Percentiles rank a stretch among this genome's conserved stretches.
phyloP scores from a whole-genome alignment of 2,797 vertebrate species.

The Allobates femoralis region DNA sequence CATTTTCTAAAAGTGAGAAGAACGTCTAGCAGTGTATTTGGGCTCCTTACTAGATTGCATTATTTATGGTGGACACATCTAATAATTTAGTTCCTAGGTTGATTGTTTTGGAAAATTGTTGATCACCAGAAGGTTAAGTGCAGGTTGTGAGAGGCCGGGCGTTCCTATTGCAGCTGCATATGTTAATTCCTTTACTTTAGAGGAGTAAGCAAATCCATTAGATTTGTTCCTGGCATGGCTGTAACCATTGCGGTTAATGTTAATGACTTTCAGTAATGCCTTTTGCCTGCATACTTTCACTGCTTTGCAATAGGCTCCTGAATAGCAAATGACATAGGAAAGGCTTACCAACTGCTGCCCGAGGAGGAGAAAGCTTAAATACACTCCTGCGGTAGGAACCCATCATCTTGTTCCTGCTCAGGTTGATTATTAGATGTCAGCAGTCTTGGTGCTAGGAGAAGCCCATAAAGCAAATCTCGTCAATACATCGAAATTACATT shows the following conservation, averaged over 20 bases:
- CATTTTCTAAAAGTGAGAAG: background rate
- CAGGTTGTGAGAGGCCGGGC: conserved; percentile 17
- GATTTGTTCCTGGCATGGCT: conserved; percentile 75
- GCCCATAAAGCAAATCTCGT: conserved; percentile 1
- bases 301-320: conserved; percentile 66
- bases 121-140: conserved; percentile 55
- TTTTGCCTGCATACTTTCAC: conserved; percentile 64
- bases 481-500: too few relatives aligned
- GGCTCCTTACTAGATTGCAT: background rate
- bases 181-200: conserved; percentile 48
- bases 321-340: conserved; percentile 65
- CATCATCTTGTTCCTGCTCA: conserved; percentile 8
- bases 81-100: conserved; percentile 30
- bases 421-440: conserved; percentile 17
- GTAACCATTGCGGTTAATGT: conserved; percentile 73
- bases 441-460: background rate
- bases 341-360: conserved; percentile 65
- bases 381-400: conserved; percentile 18
- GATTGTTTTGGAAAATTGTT: conserved; percentile 42
- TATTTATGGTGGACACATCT: conserved; percentile 4
- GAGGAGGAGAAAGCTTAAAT: conserved; percentile 32
- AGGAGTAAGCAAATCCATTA: conserved; percentile 72
- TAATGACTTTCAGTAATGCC: conserved; percentile 76
- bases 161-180: background rate
- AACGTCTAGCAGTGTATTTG: background rate